These are phyloP conservation scores for Nomada hirtipes DNA, from an alignment of 2,888 invertebrate genomes.

Conservation along the genomic window DNA sequence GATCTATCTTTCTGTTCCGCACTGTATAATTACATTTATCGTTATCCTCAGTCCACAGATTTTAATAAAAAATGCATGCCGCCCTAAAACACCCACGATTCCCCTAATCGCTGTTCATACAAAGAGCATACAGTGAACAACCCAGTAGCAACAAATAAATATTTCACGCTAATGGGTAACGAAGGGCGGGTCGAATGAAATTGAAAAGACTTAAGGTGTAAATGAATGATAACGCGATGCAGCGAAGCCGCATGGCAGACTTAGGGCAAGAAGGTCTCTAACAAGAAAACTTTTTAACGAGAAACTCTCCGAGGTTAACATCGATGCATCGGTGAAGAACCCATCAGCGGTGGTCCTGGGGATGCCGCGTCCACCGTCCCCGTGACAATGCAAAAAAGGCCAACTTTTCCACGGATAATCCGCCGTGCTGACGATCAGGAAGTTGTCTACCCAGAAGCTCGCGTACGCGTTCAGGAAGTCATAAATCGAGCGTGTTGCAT, in stretches of 20 bases:
- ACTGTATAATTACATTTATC: too few species aligned
- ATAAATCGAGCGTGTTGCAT: slow-evolving; percentile 59
- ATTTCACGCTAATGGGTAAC: too few species aligned
- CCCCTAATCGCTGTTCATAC: too few species aligned
- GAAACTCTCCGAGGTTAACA: slow-evolving; percentile 25
- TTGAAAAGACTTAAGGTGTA: slow-evolving; percentile 17
- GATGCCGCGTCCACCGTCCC: background rate
- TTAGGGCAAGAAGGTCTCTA: slow-evolving; percentile 16
- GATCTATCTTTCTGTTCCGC: too few species aligned
- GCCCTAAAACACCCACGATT: too few species aligned
- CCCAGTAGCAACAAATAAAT: too few species aligned
- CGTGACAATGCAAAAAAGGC: slow-evolving; percentile 36
- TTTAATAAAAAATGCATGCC: too few species aligned
- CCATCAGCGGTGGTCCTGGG: slow-evolving; percentile 6
- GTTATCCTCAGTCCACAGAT: too few species aligned
- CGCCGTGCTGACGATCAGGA: slow-evolving; percentile 38
- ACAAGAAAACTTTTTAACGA: slow-evolving; percentile 44
- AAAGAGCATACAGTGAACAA: too few species aligned
- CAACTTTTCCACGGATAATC: slow-evolving; percentile 30
- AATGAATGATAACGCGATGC: slow-evolving; percentile 24
- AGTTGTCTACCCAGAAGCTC: slow-evolving; percentile 37
- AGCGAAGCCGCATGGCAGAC: background rate
- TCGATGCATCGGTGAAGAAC: slow-evolving; percentile 19
- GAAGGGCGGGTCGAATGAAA: background rate
- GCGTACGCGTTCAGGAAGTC: slow-evolving; percentile 49